phyloP scores from a whole-genome alignment of 2,113 vertebrate genomes.

The Otocyon megalotis region DNA sequence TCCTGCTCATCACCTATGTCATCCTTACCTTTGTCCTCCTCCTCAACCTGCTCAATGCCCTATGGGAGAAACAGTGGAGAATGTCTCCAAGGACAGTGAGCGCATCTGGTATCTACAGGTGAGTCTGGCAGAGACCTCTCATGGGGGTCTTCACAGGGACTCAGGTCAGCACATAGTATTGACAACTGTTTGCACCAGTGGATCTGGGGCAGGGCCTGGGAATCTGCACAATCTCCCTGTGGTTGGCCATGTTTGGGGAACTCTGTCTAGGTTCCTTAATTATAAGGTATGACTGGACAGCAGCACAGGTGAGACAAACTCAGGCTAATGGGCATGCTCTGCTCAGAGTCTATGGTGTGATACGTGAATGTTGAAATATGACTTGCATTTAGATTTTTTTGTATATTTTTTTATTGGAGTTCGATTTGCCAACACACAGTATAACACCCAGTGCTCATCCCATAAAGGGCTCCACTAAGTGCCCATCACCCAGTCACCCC shows the following conservation, averaged over 20 bases:
- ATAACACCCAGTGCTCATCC: too few species aligned
- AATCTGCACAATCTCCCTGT: neutral
- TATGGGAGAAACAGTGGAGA: slow-evolving; percentile 92
- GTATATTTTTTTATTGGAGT: too few species aligned
- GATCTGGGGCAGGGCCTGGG: neutral
- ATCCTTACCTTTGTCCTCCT: slow-evolving; percentile 91
- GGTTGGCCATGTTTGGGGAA: neutral
- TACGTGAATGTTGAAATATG: neutral
- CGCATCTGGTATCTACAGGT: slow-evolving; percentile 92
- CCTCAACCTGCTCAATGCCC: slow-evolving; percentile 90
- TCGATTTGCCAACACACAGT: too few species aligned
- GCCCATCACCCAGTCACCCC: too few species aligned
- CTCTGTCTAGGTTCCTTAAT: neutral
- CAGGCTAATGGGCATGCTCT: neutral
- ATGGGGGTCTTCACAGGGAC: rapidly evolving
- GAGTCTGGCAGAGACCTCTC: slow-evolving; percentile 2
- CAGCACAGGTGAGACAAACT: neutral
- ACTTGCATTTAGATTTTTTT: neutral
- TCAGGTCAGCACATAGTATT: neutral
- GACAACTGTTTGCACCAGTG: neutral
- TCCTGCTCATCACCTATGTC: slow-evolving; percentile 89
- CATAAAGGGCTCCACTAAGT: too few species aligned
- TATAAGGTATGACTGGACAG: neutral
- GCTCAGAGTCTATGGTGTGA: neutral
- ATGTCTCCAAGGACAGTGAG: slow-evolving; percentile 90